Evolutionary conservation across 2,797 vertebrate genomes (phyloP).

Genomic region (Bradypus variegatus): DNA sequence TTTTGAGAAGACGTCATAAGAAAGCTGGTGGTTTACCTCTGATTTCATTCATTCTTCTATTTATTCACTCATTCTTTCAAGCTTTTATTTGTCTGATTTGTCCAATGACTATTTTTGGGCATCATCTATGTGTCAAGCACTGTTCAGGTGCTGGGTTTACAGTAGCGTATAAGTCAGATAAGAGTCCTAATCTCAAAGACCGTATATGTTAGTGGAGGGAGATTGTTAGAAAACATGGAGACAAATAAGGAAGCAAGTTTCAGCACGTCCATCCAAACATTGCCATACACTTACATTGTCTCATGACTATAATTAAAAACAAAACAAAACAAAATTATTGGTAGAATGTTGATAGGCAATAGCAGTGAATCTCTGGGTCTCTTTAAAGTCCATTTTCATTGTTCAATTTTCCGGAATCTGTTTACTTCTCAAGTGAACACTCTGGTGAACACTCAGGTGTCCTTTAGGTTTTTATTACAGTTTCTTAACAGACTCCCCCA

Average conservation of each 20-base stretch:
- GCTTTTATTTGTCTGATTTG: neutral
- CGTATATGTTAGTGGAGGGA: neutral
- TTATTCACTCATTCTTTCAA: neutral
- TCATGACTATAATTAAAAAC: neutral
- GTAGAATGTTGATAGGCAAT: neutral
- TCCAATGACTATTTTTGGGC: neutral
- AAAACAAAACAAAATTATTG: neutral
- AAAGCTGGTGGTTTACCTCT: neutral
- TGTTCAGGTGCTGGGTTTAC: neutral
- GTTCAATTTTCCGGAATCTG: neutral
- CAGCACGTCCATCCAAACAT: neutral
- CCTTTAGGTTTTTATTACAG: neutral
- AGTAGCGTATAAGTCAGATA: neutral
- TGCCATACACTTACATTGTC: neutral
- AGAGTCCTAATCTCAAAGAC: neutral
- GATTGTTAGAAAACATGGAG: neutral
- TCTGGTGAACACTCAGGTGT: neutral
- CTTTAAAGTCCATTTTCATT: neutral
- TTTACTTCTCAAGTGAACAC: neutral
- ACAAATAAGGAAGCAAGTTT: neutral
- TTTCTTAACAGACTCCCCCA: neutral
- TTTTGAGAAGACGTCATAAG: neutral
- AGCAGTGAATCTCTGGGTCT: neutral
- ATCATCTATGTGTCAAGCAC: too few species aligned
- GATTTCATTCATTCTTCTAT: neutral